Base-by-base conservation (phyloP, 2,797 vertebrate genomes). In the Pseudomugil tenellus region DNA sequence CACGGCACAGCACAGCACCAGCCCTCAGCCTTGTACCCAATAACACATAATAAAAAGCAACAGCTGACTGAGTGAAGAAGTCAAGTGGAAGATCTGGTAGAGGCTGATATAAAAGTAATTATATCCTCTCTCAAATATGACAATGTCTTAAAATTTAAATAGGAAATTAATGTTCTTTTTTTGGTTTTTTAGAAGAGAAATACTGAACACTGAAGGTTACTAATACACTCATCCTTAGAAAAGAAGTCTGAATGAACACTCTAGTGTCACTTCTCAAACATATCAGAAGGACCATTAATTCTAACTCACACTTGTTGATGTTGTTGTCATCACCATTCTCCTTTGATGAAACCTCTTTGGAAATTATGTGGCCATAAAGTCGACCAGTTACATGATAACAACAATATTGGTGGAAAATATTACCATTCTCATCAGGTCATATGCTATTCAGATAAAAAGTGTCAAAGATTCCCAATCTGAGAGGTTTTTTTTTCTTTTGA, bases 21-120 rank as follows among this genome's bases (percentile, higher is more conserved):
- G 76, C 77, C 46, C 52, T 58, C 63, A 74, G 49, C 58, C 53
- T 56, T 29, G 43, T 3, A n/a, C 49, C 53, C 61, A 69, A 67
- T 56, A 78, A 79, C 54, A 41, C 58, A 57, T 64, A 28, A 57
- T 68, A 77, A 86, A 79, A 80, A 70, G 74, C 76, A 85, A 76
- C 84, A 90, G 76, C 77, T 87, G 86, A 72, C 61, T 63, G 61
- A 52, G 49, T 34, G 14, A 37, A 46, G 17, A 39, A 12, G 5
- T 28, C 41, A 19, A n/a, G 19, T 43, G 41, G 8, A 43, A n/a
- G 41, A 4, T 41, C 39, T 41, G 39, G 5, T 16, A 41, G 41
- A 43, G 17, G 41, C 19, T n/a, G 6, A 43, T n/a, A 43, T 43
- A 66, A 6, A 67, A 39, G 14, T 25, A 41, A 28, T 21, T 2